Evolutionary conservation across 2,113 vertebrate species (phyloP), one percentile per base, ranked within the genome.

Genomic region (Corydoras maculifer): DNA sequence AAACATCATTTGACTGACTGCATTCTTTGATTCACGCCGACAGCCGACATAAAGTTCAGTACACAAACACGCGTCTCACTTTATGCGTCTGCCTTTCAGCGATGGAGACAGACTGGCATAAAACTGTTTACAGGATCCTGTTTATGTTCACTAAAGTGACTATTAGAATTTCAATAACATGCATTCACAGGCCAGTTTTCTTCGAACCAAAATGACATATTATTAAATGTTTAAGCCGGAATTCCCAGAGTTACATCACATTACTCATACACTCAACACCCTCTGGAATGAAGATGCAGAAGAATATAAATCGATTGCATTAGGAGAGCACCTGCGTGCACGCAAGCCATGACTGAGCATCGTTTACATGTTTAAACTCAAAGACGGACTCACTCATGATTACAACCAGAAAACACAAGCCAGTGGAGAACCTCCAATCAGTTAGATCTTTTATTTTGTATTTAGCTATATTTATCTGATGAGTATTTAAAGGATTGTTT

Each of bases 111-210:
- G 31, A 8, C 9, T 0, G 13, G 50, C 62, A 58, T 63, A 48
- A 64, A 72, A 49, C 61, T 3, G 2, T 64, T 63, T 57, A 57
- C 15, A 64, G 60, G 51, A 25, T 51, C 53, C 51, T 72, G 51
- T 72, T 64, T 71, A 64, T 11, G 11, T 55, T 5, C 50, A 14
- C 31, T 1, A 7, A 30, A 14, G 60, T 1, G 2, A 8, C 49
- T 14, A 14, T 13, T 58, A 25, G 3, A 29, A 64, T 57, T 72
- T n/a, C 18, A 30, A 9, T 9, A 30, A 35, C 32, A 49, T 70
- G 15, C 57, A 14, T 29, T 71, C 63, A 55, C 6, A 15, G 15
- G 49, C 14, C 18, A 3, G 12, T n/a, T 18, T 63, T 18, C 60
- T 9, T 57, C 10, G 6, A 54, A 59, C 9, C 12, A 8, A 12